These are phyloP conservation scores for Paracanthobrama guichenoti DNA, from an alignment of 2,113 vertebrate species.

Conservation along the genomic window DNA sequence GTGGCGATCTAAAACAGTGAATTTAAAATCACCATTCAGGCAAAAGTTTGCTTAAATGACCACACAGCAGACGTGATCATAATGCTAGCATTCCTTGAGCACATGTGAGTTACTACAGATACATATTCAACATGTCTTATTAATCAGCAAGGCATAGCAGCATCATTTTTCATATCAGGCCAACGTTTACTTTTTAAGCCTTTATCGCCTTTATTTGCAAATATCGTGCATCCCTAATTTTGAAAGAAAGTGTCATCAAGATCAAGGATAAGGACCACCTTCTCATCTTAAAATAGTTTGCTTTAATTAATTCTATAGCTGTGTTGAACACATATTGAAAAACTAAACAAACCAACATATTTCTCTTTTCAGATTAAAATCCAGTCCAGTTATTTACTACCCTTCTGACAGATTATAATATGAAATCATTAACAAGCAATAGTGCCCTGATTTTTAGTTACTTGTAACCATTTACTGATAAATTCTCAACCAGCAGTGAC, in stretches of 20 bases:
- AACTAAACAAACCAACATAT: background rate
- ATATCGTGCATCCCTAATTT: no score
- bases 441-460: background rate
- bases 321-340: background rate
- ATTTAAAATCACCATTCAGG: no score
- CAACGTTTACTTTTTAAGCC: no score
- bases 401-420: background rate
- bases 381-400: background rate
- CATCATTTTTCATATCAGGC: no score
- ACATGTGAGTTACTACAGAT: no score
- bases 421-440: background rate
- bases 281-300: background rate
- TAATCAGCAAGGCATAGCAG: no score
- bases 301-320: background rate
- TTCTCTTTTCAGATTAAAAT: background rate
- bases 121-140: no score
- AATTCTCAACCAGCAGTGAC: background rate
- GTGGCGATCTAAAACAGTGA: no score
- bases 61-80: no score
- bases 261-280: background rate
- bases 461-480: conserved; percentile 7
- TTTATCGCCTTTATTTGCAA: no score
- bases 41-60: no score
- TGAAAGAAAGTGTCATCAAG: background rate
- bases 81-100: no score